Base-by-base conservation (phyloP, 2,113 vertebrate genomes). In the Balaenoptera acutorostrata region DNA sequence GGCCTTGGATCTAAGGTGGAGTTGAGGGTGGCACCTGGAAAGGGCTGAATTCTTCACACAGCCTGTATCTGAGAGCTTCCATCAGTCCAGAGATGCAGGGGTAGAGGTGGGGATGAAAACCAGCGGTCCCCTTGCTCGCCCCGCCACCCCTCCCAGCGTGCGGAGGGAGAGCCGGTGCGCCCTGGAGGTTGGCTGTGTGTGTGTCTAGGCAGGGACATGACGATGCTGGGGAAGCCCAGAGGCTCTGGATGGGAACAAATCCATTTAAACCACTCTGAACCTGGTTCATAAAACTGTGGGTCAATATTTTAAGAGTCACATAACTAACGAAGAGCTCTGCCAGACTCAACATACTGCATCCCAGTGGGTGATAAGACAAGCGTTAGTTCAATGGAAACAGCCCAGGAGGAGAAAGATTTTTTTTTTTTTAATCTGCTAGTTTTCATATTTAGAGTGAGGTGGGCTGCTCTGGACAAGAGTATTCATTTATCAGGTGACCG, bases 281-380 rank as follows among this genome's bases (percentile, higher is more conserved):
- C 7, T 49, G 44, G 90, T 91, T 97, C 88, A 90, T 69, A 92
- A 59, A 95, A 88, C 86, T 9, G 18, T 1, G 52, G 66, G 1
- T 96, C 77, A 88, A 52, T 93, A 8, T 96, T 95, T 98, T 44
- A 59, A 64, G 96, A 88, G 96, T 94, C 89, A 57, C 68, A 15
- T 81, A 63, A 88, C 75, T 72, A 25, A 33, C 25, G 57, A 63
- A 74, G 64, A 75, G 63, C 59, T 7, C 82, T 97, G 94, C 95
- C 97, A 97, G 95, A 94, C 82, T 55, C 72, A 87, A 52, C 96
- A 96, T 64, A 52, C 59, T 3, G 9, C 84, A 21, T 92, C 95
- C 92, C 0, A 77, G 72, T 68, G 88, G 86, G 86, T 77, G 89
- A 1, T 95, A 92, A 81, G 95, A 81, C 18, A 64, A 80, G 94